phyloP scores from a whole-genome alignment of 2,888 invertebrate species.

The Philereme vetulata region DNA sequence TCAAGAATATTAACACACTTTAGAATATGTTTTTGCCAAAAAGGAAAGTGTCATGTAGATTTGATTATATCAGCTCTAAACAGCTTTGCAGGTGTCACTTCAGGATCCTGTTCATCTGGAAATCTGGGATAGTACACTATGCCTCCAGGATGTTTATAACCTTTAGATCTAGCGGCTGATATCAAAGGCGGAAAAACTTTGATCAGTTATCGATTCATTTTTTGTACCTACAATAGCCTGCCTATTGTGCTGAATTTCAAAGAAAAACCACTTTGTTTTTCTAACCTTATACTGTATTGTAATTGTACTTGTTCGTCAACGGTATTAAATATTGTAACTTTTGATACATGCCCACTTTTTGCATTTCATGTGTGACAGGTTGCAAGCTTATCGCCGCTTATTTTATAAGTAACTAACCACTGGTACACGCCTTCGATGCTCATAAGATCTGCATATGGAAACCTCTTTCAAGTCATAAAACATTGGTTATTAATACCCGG shows the following conservation, averaged over 20 bases:
- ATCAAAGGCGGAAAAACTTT: conserved; percentile 54
- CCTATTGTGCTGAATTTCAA: neutral
- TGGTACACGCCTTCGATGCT: no score
- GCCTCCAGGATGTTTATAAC: conserved; percentile 74
- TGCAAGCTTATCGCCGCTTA: no score
- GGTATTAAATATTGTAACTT: no score
- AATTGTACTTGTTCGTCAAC: no score
- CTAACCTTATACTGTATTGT: conserved; percentile 3
- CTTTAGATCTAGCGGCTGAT: conserved; percentile 55
- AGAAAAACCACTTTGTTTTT: conserved; percentile 13
- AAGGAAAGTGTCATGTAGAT: conserved; percentile 86
- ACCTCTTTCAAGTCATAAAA: neutral
- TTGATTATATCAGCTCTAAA: conserved; percentile 91
- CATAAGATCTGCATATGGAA: no score
- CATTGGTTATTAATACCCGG: neutral
- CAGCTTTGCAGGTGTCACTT: conserved; percentile 89
- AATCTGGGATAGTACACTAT: conserved; percentile 79
- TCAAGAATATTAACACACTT: conserved; percentile 86
- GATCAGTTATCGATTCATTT: conserved; percentile 61
- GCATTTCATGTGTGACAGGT: no score
- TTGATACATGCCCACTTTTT: no score
- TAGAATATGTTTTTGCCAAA: conserved; percentile 88
- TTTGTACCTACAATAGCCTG: conserved; percentile 16
- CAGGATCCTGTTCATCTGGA: conserved; percentile 88
- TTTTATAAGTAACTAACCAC: no score